These are phyloP conservation scores for Labeo catla DNA, from an alignment of 2,113 vertebrate genomes.

Conservation along the genomic window DNA sequence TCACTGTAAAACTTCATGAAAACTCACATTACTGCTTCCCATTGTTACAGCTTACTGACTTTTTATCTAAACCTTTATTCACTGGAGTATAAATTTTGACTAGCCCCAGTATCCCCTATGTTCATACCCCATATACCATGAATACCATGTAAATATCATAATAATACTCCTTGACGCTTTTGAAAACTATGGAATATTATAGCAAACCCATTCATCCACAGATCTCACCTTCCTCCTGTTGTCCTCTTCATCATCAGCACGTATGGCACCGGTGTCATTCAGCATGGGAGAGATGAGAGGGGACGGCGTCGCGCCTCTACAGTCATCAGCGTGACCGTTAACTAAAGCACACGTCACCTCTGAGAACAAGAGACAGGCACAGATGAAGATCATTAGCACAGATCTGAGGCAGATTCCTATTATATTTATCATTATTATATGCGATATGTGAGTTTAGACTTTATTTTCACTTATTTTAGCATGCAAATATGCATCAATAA, in stretches of 20 bases:
- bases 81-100: no score
- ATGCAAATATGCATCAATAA: background rate
- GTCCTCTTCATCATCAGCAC: constrained; percentile 93
- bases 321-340: constrained; percentile 81
- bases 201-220: background rate
- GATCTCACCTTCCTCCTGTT: constrained; percentile 88
- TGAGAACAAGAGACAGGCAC: constrained; percentile 60
- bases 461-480: background rate
- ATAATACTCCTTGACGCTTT: background rate
- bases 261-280: constrained; percentile 84
- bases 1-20: no score
- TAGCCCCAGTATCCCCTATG: no score
- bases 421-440: background rate
- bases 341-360: constrained; percentile 84
- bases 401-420: background rate
- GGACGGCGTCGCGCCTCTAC: constrained; percentile 73
- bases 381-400: background rate
- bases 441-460: background rate
- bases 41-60: no score
- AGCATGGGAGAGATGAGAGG: constrained; percentile 92
- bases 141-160: no score
- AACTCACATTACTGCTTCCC: no score
- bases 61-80: no score
- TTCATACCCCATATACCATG: no score
- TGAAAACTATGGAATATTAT: background rate